phyloP scores from a whole-genome alignment of 2,888 invertebrate species.

The Orthonychiurus folsomi region DNA sequence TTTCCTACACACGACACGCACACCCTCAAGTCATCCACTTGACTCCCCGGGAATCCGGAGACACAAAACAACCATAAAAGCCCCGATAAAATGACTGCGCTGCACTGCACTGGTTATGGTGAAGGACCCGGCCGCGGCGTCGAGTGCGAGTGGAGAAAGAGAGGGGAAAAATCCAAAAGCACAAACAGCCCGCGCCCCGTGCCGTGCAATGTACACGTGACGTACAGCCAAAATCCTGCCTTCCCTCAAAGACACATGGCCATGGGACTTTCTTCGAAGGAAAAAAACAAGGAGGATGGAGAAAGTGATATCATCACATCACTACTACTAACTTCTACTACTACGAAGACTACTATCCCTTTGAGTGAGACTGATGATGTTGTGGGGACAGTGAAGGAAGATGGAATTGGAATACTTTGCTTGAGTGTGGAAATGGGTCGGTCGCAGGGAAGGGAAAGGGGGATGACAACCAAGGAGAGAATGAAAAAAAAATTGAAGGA shows the following conservation, averaged over 20 bases:
- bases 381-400: neutral
- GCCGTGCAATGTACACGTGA: too few species aligned
- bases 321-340: too few species aligned
- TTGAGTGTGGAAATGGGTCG: neutral
- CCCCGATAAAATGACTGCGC: neutral
- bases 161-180: neutral
- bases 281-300: too few species aligned
- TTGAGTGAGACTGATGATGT: neutral
- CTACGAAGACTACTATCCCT: too few species aligned
- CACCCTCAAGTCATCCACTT: neutral
- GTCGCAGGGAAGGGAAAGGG: neutral
- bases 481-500: neutral
- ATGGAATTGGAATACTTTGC: neutral
- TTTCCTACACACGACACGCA: too few species aligned
- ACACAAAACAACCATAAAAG: conserved; percentile 1
- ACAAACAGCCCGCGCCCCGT: too few species aligned
- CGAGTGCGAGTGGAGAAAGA: neutral
- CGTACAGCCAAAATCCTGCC: too few species aligned
- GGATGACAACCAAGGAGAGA: too few species aligned
- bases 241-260: too few species aligned
- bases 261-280: too few species aligned
- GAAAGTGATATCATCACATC: neutral
- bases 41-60: neutral
- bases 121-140: too few species aligned
- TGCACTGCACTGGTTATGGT: too few species aligned